Conservation (phyloP, 1,140 invertebrate genomes). For the Aethina tumida region DNA sequence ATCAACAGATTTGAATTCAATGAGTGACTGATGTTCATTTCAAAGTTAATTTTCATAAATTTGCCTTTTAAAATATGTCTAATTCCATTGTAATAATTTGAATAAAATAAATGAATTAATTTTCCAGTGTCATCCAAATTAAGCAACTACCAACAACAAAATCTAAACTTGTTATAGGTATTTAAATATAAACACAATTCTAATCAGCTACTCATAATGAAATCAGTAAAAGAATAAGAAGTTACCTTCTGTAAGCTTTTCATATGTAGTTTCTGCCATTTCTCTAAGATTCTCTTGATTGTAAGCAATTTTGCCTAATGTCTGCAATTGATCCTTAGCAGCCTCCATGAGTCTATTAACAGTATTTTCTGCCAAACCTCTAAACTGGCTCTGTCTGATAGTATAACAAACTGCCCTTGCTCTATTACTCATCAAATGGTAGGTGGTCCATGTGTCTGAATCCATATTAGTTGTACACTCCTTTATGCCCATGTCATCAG, state of each 20-base stretch:
- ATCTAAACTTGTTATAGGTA: no score
- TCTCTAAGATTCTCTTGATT: slow-evolving; percentile 45
- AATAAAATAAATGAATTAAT: no score
- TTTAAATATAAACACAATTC: no score
- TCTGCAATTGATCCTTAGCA: slow-evolving; percentile 35
- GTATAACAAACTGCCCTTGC: slow-evolving; percentile 59
- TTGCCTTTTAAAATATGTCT: no score
- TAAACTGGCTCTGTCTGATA: slow-evolving; percentile 53
- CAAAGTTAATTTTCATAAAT: no score
- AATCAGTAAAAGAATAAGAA: background rate
- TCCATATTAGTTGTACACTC: slow-evolving; percentile 60
- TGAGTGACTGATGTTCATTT: no score
- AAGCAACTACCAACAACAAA: no score
- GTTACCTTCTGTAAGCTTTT: slow-evolving; percentile 37
- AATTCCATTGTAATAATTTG: no score
- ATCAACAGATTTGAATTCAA: no score
- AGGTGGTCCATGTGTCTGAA: slow-evolving; percentile 58
- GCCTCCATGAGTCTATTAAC: slow-evolving; percentile 54
- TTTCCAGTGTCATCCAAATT: no score
- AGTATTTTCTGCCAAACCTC: slow-evolving; percentile 53
- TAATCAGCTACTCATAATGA: background rate
- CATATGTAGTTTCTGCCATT: slow-evolving; percentile 42
- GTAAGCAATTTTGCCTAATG: slow-evolving; percentile 36
- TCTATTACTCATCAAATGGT: slow-evolving; percentile 59
- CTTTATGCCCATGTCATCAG: slow-evolving; percentile 47